Percentiles rank a stretch among this genome's conserved stretches.
Evolutionary conservation across 2,113 vertebrate species (phyloP).

Genomic region (Coptodon bakossiorum): DNA sequence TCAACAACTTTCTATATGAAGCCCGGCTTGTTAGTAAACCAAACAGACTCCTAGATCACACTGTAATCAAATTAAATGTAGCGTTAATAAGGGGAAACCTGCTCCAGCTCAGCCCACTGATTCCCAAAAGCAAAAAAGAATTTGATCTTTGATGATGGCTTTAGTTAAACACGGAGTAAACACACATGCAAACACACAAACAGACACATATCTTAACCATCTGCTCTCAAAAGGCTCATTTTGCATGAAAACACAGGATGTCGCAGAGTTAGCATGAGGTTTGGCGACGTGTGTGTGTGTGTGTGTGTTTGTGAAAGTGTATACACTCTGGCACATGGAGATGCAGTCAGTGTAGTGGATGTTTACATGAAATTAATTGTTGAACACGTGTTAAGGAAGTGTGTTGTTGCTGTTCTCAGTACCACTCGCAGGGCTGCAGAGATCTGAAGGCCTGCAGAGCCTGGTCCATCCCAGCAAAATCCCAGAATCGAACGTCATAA

Average conservation of each 20-base stretch:
- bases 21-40: slow-evolving; percentile 16
- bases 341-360: not conserved
- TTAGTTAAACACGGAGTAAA: slow-evolving; percentile 40
- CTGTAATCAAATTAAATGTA: slow-evolving; percentile 64
- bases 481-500: slow-evolving; percentile 94
- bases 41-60: slow-evolving; percentile 36
- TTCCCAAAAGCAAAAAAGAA: slow-evolving; percentile 58
- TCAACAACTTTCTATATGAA: slow-evolving; percentile 25
- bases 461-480: slow-evolving; percentile 97
- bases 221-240: slow-evolving; percentile 49
- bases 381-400: slow-evolving; percentile 32
- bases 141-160: slow-evolving; percentile 37
- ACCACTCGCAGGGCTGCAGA: slow-evolving; percentile 95
- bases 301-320: slow-evolving; percentile 9
- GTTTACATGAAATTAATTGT: slow-evolving; percentile 29
- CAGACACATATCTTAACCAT: slow-evolving; percentile 38
- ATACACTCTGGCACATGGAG: slow-evolving; percentile 5
- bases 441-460: slow-evolving; percentile 90
- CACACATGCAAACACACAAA: slow-evolving; percentile 36
- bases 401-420: slow-evolving; percentile 25
- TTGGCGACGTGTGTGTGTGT: slow-evolving; percentile 21
- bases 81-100: slow-evolving; percentile 51
- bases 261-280: slow-evolving; percentile 26
- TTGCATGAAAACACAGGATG: slow-evolving; percentile 46
- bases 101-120: slow-evolving; percentile 54